phyloP scores from a whole-genome alignment of 2,113 vertebrate genomes.

The Synchiropus splendidus region DNA sequence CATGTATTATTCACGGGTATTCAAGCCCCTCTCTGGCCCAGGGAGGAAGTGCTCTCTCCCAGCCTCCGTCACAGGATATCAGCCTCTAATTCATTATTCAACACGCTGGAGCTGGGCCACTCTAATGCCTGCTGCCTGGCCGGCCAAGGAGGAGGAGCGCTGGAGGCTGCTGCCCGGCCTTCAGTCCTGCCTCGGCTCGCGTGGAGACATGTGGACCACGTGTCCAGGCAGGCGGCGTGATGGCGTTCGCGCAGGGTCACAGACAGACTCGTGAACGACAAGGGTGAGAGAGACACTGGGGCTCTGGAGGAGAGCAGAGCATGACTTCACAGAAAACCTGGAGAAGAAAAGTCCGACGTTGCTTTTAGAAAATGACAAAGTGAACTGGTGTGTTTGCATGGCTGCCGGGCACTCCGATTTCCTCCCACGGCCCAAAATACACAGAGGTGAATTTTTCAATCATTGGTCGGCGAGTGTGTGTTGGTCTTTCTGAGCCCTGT shows the following conservation, averaged over 20 bases:
- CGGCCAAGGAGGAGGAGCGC: conserved; percentile 30
- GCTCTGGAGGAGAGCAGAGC: too few relatives aligned
- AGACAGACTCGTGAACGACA: too few relatives aligned
- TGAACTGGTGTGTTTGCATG: too few relatives aligned
- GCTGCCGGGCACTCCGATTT: too few relatives aligned
- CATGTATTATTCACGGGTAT: conserved; percentile 98
- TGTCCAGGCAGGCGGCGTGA: conserved; percentile 4
- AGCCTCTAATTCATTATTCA: conserved; percentile 99
- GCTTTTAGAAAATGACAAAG: too few relatives aligned
- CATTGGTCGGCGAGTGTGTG: too few relatives aligned
- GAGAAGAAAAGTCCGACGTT: too few relatives aligned
- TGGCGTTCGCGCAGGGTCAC: not conserved
- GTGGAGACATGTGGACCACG: conserved; percentile 1
- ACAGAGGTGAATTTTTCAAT: too few relatives aligned
- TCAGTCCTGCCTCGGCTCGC: conserved; percentile 46
- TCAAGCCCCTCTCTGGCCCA: conserved; percentile 92
- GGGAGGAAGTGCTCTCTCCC: conserved; percentile 98
- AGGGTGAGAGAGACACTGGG: too few relatives aligned
- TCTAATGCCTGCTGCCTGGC: conserved; percentile 58
- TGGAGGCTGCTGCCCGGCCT: conserved; percentile 31
- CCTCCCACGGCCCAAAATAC: too few relatives aligned
- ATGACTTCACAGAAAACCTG: too few relatives aligned
- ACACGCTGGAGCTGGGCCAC: conserved; percentile 86
- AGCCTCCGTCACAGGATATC: conserved; percentile 92
- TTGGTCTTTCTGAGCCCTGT: too few relatives aligned